Evolutionary conservation across 2,797 vertebrate species (phyloP), one percentile per base, ranked within the genome.

Genomic region (Carcharodon carcharias): DNA sequence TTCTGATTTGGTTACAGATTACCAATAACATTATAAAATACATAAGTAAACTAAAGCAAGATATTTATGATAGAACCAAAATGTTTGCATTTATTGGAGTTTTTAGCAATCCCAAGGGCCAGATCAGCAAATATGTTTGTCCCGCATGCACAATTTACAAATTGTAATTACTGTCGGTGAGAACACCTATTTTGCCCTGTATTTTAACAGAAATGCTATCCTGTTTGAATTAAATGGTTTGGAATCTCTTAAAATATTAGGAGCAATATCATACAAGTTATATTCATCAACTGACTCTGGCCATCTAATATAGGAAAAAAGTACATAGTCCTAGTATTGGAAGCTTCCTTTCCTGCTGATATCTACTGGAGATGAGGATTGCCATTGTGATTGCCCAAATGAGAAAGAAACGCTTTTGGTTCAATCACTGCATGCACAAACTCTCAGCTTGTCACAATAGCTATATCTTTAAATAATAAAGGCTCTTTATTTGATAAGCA

Each of bases 221-320:
- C 63, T 93, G 23, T 67, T 93, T 93, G 63, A 67, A 91, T 93
- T 67, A 50, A 85, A 85, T 85, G 40, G 80, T 45, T 85, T 85
- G 80, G 7, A 18, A 45, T 16, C 45, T 50, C 21, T 50, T 21
- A 65, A 92, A 65, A 65, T 67, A 93, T 93, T 45, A 18, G 5
- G 56, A 61, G 50, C 23, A 91, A 35, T 91, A 26, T 61, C 56
- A n/a, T 61, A 61, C 31, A 61, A 14, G 28, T 63, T 91, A 63
- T 91, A n/a, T 91, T 63, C 14, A 61, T 91, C 56, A 91, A 77
- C 28, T 3, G 28, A 71, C 28, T 31, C 26, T 77, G 65, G 71
- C 71, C 71, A n/a, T 14, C 58, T 35, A 61, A 61, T 92, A 61
- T 65, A 35, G 16, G 28, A 18, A 21, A n/a, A 92, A n/a, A n/a